These are phyloP conservation scores for Sebastes fasciatus DNA, from an alignment of 2,113 vertebrate genomes.

Conservation along the genomic window DNA sequence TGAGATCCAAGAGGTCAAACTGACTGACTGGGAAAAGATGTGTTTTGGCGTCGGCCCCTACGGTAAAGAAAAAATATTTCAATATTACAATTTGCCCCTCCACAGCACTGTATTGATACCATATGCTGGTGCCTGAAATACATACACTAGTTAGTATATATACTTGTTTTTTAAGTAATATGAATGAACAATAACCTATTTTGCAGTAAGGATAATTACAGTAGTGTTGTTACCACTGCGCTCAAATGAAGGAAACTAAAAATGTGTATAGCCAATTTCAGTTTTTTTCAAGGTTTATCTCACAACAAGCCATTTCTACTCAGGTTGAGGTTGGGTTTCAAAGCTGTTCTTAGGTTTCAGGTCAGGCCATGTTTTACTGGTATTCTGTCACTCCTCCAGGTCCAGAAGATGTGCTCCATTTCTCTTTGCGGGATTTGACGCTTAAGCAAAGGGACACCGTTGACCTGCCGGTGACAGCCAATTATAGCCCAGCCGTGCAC, in stretches of 20 bases:
- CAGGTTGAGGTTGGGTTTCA: not conserved
- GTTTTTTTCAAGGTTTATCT: not conserved
- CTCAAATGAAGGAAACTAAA: not conserved
- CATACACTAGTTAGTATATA: not conserved
- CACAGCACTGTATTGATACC: not conserved
- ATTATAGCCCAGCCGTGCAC: conserved; percentile 68
- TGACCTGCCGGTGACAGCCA: not conserved
- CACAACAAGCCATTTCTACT: not conserved
- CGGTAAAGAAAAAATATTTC: conserved; percentile 65
- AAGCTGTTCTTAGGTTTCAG: not conserved
- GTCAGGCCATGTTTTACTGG: not conserved
- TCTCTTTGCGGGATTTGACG: conserved; percentile 34
- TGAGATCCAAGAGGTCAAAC: conserved; percentile 64
- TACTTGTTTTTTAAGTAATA: not conserved
- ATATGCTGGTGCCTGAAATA: not conserved
- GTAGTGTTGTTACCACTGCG: not conserved
- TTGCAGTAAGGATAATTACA: not conserved
- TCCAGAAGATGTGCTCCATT: conserved; percentile 70
- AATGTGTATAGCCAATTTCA: not conserved
- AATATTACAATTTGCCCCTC: not conserved
- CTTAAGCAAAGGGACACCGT: conserved; percentile 3
- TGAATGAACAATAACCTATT: not conserved
- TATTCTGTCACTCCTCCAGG: conserved; percentile 56
- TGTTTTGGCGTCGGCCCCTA: conserved; percentile 46
- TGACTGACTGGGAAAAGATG: conserved; percentile 33